Evolutionary conservation across 2,113 vertebrate species (phyloP), one percentile per base, ranked within the genome.

Genomic region (Microcebus griseorufus): DNA sequence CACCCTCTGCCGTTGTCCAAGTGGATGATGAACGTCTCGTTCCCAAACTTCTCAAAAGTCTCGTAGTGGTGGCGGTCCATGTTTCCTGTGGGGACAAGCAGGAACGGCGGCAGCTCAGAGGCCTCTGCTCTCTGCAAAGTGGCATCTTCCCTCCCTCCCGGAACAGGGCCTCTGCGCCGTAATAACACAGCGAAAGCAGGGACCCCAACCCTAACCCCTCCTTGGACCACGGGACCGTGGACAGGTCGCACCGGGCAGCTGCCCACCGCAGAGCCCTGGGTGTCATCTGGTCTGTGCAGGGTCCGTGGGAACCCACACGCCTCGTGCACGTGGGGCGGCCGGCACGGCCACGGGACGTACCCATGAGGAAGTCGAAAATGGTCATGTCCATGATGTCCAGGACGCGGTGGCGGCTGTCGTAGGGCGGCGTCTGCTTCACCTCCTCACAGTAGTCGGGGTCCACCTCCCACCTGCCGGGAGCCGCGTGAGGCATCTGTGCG

Each of bases 1-100:
- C 98, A 99, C 99, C 99, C 99, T 98, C 99, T 98, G 97, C 99
- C 99, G 2, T 99, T 99, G 98, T 99, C 99, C 96, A 99, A 98
- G 81, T 99, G 99, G 97, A 99, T 99, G 97, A 99, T 99, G 93
- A 99, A 99, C 0, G 99, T 99, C 96, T 99, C 99, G 0, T 99
- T 99, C 88, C 99, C 99, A 98, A 99, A 99, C 98, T 99, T 99
- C 98, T 99, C 99, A 88, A 99, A 99, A 0, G 99, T 99, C 98
- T 99, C 99, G 0, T 99, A 99, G 98, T 99, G 99, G 96, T 99
- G 99, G 1, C 99, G 99, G 98, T 99, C 99, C 99, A 99, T 99
- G 97, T 99, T 99, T 60, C 99, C 99, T 99, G 95, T 0, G 18
- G 80, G 96, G 78, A 58, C 69, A 65, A 69, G 95, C 87, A 92